Conservation (phyloP, 2,113 vertebrate species). For the Melozone crissalis region DNA sequence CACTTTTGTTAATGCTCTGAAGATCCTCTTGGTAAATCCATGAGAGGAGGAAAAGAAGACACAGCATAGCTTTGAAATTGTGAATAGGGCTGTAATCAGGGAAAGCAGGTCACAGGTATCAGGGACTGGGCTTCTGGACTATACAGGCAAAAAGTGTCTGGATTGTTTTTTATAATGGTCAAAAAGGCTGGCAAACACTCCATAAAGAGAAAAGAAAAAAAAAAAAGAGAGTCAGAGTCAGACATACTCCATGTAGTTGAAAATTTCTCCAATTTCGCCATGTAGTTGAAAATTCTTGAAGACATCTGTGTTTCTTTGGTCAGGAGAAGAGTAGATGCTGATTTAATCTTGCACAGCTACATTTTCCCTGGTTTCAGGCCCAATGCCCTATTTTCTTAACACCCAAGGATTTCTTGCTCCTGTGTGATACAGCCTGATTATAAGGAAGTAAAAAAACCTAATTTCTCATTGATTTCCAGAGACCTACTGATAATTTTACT, state of each 20-base stretch:
- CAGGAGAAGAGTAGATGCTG: not conserved
- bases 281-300: not conserved
- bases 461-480: not conserved
- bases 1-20: not conserved
- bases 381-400: not conserved
- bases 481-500: not conserved
- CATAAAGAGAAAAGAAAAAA: not conserved
- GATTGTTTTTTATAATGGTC: not conserved
- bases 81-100: not conserved
- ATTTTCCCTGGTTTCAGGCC: not conserved
- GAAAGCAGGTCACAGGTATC: not conserved
- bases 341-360: not conserved
- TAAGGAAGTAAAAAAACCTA: not conserved
- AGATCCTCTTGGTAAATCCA: not conserved
- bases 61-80: not conserved
- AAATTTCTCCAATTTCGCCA: not conserved
- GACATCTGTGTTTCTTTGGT: not conserved
- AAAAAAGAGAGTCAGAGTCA: not conserved
- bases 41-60: not conserved
- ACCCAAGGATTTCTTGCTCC: not conserved
- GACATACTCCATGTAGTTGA: not conserved
- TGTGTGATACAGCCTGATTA: not conserved
- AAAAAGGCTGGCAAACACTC: not conserved
- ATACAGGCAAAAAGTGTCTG: not conserved
- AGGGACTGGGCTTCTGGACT: not conserved